Evolutionary conservation across 2,888 invertebrate species (phyloP).

Genomic region (Agriopis leucophaearia): DNA sequence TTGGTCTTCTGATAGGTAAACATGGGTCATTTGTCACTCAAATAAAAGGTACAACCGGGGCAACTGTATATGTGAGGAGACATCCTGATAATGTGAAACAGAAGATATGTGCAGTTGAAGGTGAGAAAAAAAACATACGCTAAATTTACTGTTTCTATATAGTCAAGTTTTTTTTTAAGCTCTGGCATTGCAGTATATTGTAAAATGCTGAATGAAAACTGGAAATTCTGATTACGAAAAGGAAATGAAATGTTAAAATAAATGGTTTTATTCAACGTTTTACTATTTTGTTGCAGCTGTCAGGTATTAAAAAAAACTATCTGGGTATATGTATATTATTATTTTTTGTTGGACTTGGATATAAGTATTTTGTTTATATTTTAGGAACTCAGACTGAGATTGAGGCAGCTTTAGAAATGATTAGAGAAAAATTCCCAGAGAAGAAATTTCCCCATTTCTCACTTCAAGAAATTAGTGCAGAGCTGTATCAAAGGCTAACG

Average conservation of each 20-base stretch:
- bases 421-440: constrained; percentile 94
- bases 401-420: constrained; percentile 93
- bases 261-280: too few relatives aligned
- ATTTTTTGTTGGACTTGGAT: background rate
- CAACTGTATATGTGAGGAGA: constrained; percentile 92
- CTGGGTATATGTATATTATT: too few relatives aligned
- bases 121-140: constrained; percentile 66
- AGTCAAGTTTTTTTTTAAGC: background rate
- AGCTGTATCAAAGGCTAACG: constrained; percentile 81
- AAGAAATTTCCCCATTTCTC: constrained; percentile 93
- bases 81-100: constrained; percentile 91
- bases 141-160: background rate
- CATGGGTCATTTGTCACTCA: constrained; percentile 93
- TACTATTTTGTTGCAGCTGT: too few relatives aligned
- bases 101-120: constrained; percentile 95
- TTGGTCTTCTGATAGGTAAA: constrained; percentile 95
- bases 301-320: too few relatives aligned
- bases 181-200: too few relatives aligned
- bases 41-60: constrained; percentile 92
- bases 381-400: constrained; percentile 92
- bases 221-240: too few relatives aligned
- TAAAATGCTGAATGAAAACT: too few relatives aligned
- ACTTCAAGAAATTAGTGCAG: constrained; percentile 86
- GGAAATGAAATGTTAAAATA: too few relatives aligned
- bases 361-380: constrained; percentile 17